These are phyloP conservation scores for Drosophila hydei DNA, from an alignment of 1,140 invertebrate genomes.

Conservation along the genomic window DNA sequence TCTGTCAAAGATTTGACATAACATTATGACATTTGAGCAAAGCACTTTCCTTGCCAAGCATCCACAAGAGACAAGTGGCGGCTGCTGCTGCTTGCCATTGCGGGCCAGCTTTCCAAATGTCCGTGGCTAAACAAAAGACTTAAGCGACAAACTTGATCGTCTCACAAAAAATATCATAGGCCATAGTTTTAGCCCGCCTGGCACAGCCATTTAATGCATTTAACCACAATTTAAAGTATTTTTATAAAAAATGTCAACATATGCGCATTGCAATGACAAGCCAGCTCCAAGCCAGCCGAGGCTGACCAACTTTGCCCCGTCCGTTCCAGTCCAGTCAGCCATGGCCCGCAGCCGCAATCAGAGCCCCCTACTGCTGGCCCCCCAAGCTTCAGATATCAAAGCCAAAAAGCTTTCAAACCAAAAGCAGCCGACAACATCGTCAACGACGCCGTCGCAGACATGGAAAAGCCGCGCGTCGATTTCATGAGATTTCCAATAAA, in stretches of 20 bases:
- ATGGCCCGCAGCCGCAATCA: conserved; percentile 59
- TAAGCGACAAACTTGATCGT: conserved; percentile 42
- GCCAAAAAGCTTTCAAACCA: conserved; percentile 69
- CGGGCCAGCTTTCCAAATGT: conserved; percentile 42
- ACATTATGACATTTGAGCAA: conserved; percentile 60
- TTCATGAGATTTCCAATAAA: conserved; percentile 69
- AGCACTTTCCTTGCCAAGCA: conserved; percentile 58
- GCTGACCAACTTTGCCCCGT: conserved; percentile 37
- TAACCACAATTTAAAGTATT: conserved; percentile 74
- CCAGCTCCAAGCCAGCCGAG: conserved; percentile 19
- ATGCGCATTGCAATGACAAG: conserved; percentile 72
- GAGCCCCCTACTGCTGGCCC: background rate
- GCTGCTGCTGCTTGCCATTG: conserved; percentile 15
- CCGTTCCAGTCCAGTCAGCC: conserved; percentile 52
- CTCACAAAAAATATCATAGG: conserved; percentile 49
- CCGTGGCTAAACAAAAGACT: conserved; percentile 44
- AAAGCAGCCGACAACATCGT: conserved; percentile 57
- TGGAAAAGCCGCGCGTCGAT: conserved; percentile 70
- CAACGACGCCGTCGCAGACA: conserved; percentile 47
- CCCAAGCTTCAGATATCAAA: conserved; percentile 53
- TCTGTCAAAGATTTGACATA: conserved; percentile 52
- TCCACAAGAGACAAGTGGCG: conserved; percentile 17
- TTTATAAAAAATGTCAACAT: conserved; percentile 73
- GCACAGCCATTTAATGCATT: conserved; percentile 58
- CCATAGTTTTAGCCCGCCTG: conserved; percentile 24